Conservation (phyloP, 2,797 vertebrate species). For the Syncerus caffer region DNA sequence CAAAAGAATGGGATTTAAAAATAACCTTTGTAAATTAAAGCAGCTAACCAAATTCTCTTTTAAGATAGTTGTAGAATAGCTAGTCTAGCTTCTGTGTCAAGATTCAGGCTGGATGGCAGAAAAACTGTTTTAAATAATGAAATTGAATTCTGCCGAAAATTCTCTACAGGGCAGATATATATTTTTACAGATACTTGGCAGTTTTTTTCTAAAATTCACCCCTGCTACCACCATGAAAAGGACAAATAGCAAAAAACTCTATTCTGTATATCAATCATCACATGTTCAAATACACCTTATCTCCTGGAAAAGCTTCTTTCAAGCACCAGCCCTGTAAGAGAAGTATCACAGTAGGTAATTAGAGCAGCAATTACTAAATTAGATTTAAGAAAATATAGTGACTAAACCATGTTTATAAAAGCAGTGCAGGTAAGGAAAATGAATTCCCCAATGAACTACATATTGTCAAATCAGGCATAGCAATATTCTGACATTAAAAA, state of each 20-base stretch:
- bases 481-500: background rate
- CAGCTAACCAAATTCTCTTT: background rate
- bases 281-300: background rate
- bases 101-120: background rate
- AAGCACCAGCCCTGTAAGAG: conserved; percentile 26
- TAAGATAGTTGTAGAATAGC: background rate
- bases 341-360: background rate
- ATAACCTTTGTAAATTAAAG: background rate
- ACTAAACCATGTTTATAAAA: background rate
- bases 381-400: background rate
- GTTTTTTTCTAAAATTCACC: background rate
- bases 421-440: background rate
- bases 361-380: background rate
- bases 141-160: background rate
- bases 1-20: background rate
- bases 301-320: background rate
- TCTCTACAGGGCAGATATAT: background rate
- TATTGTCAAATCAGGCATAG: background rate
- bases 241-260: background rate
- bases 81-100: background rate
- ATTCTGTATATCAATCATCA: background rate
- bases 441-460: background rate
- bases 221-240: background rate
- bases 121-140: background rate
- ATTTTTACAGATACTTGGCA: background rate